Percentiles rank a stretch among this genome's conserved stretches.
These are phyloP conservation scores for Pyrrhosoma nymphula DNA, from an alignment of 2,888 invertebrate species.

Conservation along the genomic window DNA sequence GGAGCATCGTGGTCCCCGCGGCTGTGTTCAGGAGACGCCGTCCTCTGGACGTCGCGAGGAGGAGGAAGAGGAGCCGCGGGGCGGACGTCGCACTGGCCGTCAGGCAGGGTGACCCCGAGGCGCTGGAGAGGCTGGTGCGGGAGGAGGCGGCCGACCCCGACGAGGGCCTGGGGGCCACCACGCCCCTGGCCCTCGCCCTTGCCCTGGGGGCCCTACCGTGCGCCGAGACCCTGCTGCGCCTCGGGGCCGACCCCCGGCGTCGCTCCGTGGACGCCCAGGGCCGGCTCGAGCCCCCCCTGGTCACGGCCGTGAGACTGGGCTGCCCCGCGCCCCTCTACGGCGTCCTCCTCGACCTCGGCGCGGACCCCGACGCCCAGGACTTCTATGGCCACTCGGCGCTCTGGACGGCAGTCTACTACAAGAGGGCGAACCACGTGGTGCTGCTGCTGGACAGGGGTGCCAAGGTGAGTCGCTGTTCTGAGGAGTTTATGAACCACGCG, in stretches of 20 bases:
- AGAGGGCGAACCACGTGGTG: neutral
- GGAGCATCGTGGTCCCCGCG: neutral
- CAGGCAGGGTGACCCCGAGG: neutral
- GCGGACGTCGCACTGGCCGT: conserved; percentile 45
- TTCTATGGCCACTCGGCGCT: conserved; percentile 65
- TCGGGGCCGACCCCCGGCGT: conserved; percentile 41
- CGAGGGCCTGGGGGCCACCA: conserved; percentile 1
- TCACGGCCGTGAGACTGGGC: conserved; percentile 50
- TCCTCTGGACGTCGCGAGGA: too few species aligned
- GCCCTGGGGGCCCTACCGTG: neutral
- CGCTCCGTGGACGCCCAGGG: conserved; percentile 33
- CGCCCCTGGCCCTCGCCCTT: conserved; percentile 46
- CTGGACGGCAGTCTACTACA: conserved; percentile 57
- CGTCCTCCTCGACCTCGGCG: conserved; percentile 52
- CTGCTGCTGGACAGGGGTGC: conserved; percentile 38
- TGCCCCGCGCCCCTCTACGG: conserved; percentile 27
- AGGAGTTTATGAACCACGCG: too few species aligned
- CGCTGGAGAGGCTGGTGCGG: neutral
- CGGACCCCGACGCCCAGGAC: conserved; percentile 42
- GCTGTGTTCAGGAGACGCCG: neutral
- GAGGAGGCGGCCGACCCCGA: conserved; percentile 34
- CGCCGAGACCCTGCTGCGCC: conserved; percentile 34
- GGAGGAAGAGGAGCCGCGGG: neutral
- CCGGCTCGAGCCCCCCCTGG: conserved; percentile 62
- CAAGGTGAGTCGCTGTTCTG: neutral